phyloP scores from a whole-genome alignment of 2,113 vertebrate species.

The Symphodus melops region DNA sequence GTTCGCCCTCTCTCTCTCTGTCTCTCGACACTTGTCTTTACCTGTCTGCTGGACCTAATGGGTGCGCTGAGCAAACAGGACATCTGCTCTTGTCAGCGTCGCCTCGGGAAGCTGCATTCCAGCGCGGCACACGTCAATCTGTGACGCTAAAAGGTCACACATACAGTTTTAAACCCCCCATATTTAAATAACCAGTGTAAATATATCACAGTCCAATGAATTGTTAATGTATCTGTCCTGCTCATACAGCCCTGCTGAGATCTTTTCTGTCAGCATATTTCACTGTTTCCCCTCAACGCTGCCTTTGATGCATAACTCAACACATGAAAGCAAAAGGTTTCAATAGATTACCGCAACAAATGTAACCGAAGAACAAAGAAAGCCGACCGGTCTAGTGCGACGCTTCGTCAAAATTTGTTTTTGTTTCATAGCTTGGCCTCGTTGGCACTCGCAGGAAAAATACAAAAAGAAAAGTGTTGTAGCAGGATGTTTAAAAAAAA shows the following conservation, averaged over 20 bases:
- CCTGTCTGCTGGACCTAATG: constrained; percentile 58
- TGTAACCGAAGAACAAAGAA: constrained; percentile 1
- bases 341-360: constrained; percentile 21
- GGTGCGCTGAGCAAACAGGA: constrained; percentile 36
- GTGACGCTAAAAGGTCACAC: background rate
- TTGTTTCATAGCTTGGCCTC: constrained; percentile 2
- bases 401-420: constrained; percentile 14
- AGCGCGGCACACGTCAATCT: constrained; percentile 11
- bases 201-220: constrained; percentile 59
- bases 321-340: constrained; percentile 34
- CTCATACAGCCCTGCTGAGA: constrained; percentile 41
- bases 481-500: background rate
- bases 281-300: constrained; percentile 16
- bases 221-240: constrained; percentile 57
- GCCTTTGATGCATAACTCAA: constrained; percentile 62
- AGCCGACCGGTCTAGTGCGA: constrained; percentile 22
- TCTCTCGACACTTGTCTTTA: constrained; percentile 34
- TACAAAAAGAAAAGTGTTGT: constrained; percentile 5
- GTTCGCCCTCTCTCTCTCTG: background rate
- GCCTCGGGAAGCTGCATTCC: constrained; percentile 39
- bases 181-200: constrained; percentile 65
- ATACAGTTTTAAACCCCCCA: constrained; percentile 51
- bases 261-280: constrained; percentile 58
- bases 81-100: constrained; percentile 16
- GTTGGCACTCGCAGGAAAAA: constrained; percentile 9